Evolutionary conservation across 2,888 invertebrate species (phyloP), one percentile per base, ranked within the genome.

Genomic region (Acanthacorydalis orientalis): DNA sequence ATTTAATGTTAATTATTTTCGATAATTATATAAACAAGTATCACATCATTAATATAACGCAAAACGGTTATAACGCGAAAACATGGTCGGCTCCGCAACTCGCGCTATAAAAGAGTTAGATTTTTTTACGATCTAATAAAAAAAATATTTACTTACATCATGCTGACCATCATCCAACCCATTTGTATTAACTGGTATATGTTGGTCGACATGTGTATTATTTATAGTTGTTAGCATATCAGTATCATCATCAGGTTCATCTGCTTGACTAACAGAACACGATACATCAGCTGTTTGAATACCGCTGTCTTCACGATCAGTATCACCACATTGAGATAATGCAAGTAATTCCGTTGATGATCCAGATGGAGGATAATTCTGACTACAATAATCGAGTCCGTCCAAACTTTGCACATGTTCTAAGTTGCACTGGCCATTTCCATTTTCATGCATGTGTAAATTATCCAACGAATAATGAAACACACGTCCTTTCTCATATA

Each of bases 201-300:
- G 40, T 44, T 38, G 38, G 42, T 45, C 56, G 53, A 44, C 32
- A 14, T 44, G 41, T 42, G 42, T 45, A 44, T 33, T 42, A 23
- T 47, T 62, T 6, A 60, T 60, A 41, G 58, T 61, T 15, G 59
- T 56, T 43, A 57, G 54, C 38, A 59, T 54, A 48, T 63, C 61
- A 23, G 54, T 51, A 49, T 63, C 63, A 57, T 81, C 81, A 46
- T 76, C 75, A 15, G 78, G 76, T 55, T 83, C 83, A 60, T 83
- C 83, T 43, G 81, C 79, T 56, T 83, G 83, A 57, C 75, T 76
- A 16, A 77, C 76, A 32, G 77, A 80, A 56, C 81, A 82, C 15
- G 83, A 83, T 48, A 82, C 85, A 59, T 83, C 80, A 2, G 84
- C 83, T 6, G 83, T 80, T 55, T 86, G 85, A 51, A 83, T 81